Evolutionary conservation across 1,140 invertebrate species (phyloP), one percentile per base, ranked within the genome.

Genomic region (Scaptomyza pallida): DNA sequence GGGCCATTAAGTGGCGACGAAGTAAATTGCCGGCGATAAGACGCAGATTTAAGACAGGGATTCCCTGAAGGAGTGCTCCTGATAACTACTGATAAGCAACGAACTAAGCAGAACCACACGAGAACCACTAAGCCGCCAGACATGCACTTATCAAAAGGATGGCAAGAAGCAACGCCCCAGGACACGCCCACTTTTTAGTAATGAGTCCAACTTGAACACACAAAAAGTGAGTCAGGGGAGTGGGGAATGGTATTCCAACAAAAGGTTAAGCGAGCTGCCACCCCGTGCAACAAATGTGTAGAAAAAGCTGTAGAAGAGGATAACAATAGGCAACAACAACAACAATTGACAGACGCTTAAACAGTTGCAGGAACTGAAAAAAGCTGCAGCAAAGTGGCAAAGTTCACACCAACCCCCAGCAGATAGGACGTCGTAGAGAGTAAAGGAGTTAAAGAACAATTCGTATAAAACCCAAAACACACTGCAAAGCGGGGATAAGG

Each of bases 351-450:
- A 55, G 43, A 63, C 59, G 48, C 60, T 63, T 56, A 41, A 65
- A 26, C 45, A 44, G 60, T 56, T 64, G 68, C 67, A 44, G 30
- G 44, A 56, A 30, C 50, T 43, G 19, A 16, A 62, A 56, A 64
- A 56, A 75, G 77, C 77, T 80, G 78, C 74, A 74, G 43, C 59
- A 63, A 76, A 88, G 81, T 86, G 81, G 57, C 74, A 88, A 88
- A 88, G 82, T 88, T 86, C 78, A 78, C 82, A 77, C 82, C 81
- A 85, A 82, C 60, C 78, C 33, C 77, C 61, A 15, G 16, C 26
- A 16, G 43, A 35, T 35, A 6, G 13, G 23, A 17, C 0, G 13
- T 8, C 40, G 33, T 4, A 41, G 10, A n/a, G 63, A 16, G 56
- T n/a, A 26, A 9, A 8, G 33, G 33, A n/a, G 12, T 26, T 26